Evolutionary conservation across 2,113 vertebrate genomes (phyloP).

Genomic region (Pseudorasbora parva): DNA sequence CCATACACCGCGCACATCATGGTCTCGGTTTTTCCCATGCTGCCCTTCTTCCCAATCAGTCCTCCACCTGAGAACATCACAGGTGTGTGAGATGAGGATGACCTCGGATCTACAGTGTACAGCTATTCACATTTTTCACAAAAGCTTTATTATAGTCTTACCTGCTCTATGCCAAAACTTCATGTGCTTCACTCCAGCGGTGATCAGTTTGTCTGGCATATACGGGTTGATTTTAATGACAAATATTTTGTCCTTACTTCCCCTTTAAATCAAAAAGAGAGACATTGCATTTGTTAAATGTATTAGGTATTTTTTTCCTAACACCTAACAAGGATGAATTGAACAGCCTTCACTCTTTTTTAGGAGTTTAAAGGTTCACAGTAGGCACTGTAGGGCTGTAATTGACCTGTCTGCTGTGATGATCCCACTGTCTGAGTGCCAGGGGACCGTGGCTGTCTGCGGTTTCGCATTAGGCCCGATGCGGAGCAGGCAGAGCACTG

Average conservation of each 20-base stretch:
- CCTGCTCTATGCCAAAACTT: conserved; percentile 98
- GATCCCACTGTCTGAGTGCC: conserved; percentile 10
- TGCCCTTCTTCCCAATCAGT: conserved; percentile 92
- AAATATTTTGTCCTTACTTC: conserved; percentile 99
- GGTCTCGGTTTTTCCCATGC: conserved; percentile 89
- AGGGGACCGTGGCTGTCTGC: conserved; percentile 39
- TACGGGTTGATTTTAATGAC: conserved; percentile 96
- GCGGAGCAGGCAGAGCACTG: conserved; percentile 42
- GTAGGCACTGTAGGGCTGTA: conserved; percentile 37
- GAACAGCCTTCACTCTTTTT: not conserved
- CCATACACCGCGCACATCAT: conserved; percentile 98
- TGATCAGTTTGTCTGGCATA: conserved; percentile 95
- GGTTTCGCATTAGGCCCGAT: conserved; percentile 41
- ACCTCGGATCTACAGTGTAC: not conserved
- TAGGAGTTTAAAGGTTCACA: conserved; percentile 7
- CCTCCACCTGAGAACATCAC: conserved; percentile 83
- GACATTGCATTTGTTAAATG: conserved; percentile 2
- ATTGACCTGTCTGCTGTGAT: conserved; percentile 40
- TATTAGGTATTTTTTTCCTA: not conserved
- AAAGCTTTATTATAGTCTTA: conserved; percentile 67
- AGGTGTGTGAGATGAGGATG: conserved; percentile 5
- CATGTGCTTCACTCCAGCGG: conserved; percentile 96
- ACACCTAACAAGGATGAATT: not conserved
- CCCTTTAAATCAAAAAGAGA: conserved; percentile 82
- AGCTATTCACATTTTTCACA: not conserved